phyloP scores from a whole-genome alignment of 2,113 vertebrate genomes.

The Hippopotamus amphibius region DNA sequence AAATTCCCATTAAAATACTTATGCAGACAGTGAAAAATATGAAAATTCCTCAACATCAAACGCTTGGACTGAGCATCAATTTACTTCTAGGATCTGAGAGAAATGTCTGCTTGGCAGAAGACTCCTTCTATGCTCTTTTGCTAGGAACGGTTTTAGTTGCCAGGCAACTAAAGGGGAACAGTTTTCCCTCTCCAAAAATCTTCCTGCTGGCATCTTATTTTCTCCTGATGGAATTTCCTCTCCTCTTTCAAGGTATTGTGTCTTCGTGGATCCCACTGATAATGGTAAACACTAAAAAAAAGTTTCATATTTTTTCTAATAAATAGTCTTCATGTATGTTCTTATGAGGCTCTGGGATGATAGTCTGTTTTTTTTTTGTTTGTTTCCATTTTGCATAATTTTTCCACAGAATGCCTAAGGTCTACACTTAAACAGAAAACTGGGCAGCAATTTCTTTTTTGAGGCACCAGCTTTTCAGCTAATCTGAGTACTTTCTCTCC shows the following conservation, averaged over 20 bases:
- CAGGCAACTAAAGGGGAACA: neutral
- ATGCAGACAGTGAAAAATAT: neutral
- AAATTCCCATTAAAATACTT: slow-evolving; percentile 11
- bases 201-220: neutral
- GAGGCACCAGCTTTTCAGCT: neutral
- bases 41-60: neutral
- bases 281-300: neutral
- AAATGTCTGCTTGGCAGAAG: neutral
- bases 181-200: neutral
- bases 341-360: neutral
- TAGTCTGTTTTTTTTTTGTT: neutral
- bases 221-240: neutral
- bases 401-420: neutral
- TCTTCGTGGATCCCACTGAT: neutral
- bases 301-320: neutral
- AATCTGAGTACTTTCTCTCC: neutral
- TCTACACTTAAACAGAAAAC: neutral
- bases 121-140: neutral
- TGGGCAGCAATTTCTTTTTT: neutral
- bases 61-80: neutral
- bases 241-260: neutral
- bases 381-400: neutral
- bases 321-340: neutral
- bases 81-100: slow-evolving; percentile 11
- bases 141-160: neutral